These are phyloP conservation scores for Netelia inedita DNA, from an alignment of 2,888 invertebrate genomes.

Conservation along the genomic window DNA sequence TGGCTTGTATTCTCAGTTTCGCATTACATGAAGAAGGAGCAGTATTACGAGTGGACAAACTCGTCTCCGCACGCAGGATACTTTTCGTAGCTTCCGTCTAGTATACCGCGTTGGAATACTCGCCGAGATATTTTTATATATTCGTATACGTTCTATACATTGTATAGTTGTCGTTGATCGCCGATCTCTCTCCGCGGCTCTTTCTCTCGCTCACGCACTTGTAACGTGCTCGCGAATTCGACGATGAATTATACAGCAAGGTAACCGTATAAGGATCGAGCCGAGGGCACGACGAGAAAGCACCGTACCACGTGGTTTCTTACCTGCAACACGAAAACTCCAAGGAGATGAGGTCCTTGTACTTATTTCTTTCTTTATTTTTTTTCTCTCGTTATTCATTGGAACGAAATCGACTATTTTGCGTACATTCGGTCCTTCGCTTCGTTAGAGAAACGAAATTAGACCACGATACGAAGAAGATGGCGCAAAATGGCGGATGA, in stretches of 20 bases:
- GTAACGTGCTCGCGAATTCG: conserved; percentile 57
- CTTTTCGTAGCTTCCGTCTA: conserved; percentile 26
- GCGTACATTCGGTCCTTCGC: too few species aligned
- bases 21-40: conserved; percentile 22
- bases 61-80: conserved; percentile 12
- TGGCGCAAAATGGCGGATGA: too few species aligned
- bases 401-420: neutral
- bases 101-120: neutral
- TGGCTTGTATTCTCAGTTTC: conserved; percentile 28
- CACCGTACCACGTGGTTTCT: conserved; percentile 45
- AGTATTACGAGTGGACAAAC: neutral
- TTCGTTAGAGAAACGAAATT: too few species aligned
- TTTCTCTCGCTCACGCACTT: conserved; percentile 25
- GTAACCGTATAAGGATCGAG: conserved; percentile 72
- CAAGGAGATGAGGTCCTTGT: conserved; percentile 45
- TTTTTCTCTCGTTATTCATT: conserved; percentile 28
- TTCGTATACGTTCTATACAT: neutral
- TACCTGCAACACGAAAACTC: conserved; percentile 51
- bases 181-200: conserved; percentile 21
- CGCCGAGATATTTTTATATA: neutral
- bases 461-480: too few species aligned
- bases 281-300: conserved; percentile 57
- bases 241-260: conserved; percentile 76
- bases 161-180: conserved; percentile 39
- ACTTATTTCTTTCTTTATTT: conserved; percentile 13